Conservation (phyloP, 2,113 vertebrate genomes). For the Ptychochromis oligacanthus region DNA sequence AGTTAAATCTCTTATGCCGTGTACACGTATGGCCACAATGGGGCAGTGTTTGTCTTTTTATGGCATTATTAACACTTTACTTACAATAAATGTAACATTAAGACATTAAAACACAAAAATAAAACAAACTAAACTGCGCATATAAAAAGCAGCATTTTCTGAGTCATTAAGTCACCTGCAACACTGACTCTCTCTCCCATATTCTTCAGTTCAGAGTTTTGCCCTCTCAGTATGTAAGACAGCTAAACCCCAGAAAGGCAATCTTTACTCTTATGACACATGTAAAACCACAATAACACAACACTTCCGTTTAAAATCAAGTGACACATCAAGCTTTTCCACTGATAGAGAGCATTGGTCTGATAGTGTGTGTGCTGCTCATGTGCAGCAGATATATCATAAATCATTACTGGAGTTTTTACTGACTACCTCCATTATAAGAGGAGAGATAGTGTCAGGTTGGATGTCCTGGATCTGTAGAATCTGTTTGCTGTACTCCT, state of each 20-base stretch:
- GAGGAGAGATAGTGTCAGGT: conserved; percentile 69
- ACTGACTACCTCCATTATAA: conserved; percentile 82
- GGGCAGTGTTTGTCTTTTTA: conserved; percentile 36
- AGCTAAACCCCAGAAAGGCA: too few species aligned
- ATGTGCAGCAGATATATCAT: neutral
- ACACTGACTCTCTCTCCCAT: neutral
- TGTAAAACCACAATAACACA: neutral
- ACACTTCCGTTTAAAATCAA: too few species aligned
- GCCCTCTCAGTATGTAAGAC: neutral
- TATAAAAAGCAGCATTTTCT: neutral
- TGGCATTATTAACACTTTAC: neutral
- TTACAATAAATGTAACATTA: neutral
- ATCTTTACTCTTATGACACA: neutral
- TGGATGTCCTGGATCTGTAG: conserved; percentile 80
- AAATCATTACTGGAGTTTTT: conserved; percentile 30
- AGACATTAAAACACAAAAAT: neutral
- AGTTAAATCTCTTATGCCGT: neutral
- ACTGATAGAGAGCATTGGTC: neutral
- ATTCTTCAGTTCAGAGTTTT: neutral
- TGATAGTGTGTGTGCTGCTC: neutral
- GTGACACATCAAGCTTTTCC: neutral
- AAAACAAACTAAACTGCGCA: conserved; percentile 4
- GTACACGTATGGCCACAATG: conserved; percentile 1
- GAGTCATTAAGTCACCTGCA: neutral
- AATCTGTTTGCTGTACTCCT: conserved; percentile 77